These are phyloP conservation scores for Coreoperca whiteheadi DNA, from an alignment of 2,113 vertebrate species.

Conservation along the genomic window DNA sequence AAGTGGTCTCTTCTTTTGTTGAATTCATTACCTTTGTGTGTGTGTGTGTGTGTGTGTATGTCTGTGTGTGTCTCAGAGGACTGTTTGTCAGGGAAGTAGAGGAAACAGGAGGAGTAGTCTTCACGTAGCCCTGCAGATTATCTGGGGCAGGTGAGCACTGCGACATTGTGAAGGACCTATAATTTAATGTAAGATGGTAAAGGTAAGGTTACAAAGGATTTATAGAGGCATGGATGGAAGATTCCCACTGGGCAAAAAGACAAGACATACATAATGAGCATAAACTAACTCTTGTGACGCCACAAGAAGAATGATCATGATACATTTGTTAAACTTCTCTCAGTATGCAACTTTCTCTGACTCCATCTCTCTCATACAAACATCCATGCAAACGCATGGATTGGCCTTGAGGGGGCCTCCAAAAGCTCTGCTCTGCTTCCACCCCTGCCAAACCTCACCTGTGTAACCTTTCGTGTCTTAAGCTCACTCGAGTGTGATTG, in stretches of 20 bases:
- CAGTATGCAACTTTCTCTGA: neutral
- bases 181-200: conserved; percentile 72
- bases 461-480: conserved; percentile 83
- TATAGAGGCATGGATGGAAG: conserved; percentile 32
- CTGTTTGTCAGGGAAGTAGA: conserved; percentile 51
- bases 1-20: conserved; percentile 36
- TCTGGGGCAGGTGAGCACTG: conserved; percentile 70
- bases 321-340: conserved; percentile 28
- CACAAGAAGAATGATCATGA: conserved; percentile 14
- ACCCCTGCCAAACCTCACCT: conserved; percentile 73
- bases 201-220: conserved; percentile 69
- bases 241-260: conserved; percentile 40
- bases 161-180: conserved; percentile 65
- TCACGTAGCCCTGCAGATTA: conserved; percentile 63
- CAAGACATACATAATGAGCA: conserved; percentile 27
- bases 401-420: conserved; percentile 71
- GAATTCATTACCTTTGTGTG: conserved; percentile 53
- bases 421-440: conserved; percentile 71
- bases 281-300: conserved; percentile 7
- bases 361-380: conserved; percentile 31
- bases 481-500: conserved; percentile 83
- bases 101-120: conserved; percentile 70
- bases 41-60: too few relatives aligned
- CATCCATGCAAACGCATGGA: conserved; percentile 52
- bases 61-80: conserved; percentile 23